phyloP scores from a whole-genome alignment of 2,797 vertebrate species.

The Macropodus opercularis region DNA sequence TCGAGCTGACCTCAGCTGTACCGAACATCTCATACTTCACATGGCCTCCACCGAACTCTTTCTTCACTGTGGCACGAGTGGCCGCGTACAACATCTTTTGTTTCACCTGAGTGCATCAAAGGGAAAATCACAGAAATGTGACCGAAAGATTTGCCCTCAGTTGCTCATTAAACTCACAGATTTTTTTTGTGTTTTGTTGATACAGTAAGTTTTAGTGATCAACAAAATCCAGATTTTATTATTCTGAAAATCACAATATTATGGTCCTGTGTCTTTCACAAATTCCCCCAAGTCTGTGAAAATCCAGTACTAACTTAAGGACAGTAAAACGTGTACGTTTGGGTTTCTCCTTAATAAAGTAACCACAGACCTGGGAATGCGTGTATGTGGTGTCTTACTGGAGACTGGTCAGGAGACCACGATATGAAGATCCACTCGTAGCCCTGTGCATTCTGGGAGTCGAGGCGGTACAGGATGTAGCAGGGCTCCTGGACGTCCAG shows the following conservation, averaged over 20 bases:
- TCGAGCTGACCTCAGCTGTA: slow-evolving; percentile 86
- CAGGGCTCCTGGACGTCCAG: slow-evolving; percentile 92
- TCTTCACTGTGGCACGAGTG: slow-evolving; percentile 97
- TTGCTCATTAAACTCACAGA: too few relatives aligned
- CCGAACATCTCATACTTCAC: slow-evolving; percentile 97
- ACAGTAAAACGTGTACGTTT: neutral
- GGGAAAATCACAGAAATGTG: neutral
- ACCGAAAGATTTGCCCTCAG: too few relatives aligned
- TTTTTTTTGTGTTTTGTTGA: too few relatives aligned
- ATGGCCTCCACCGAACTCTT: slow-evolving; percentile 97
- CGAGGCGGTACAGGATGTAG: slow-evolving; percentile 95
- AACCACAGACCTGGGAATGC: too few relatives aligned
- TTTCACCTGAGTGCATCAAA: slow-evolving; percentile 84
- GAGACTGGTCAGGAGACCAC: slow-evolving; percentile 98
- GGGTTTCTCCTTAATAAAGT: neutral
- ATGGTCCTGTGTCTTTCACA: neutral
- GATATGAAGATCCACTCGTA: slow-evolving; percentile 98
- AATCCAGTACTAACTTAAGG: neutral
- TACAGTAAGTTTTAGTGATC: neutral
- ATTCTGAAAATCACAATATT: neutral
- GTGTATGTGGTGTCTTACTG: slow-evolving; percentile 79
- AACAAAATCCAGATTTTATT: neutral
- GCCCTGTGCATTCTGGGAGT: slow-evolving; percentile 95
- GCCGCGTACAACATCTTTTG: slow-evolving; percentile 98
- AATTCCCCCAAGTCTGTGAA: neutral